phyloP scores from a whole-genome alignment of 2,113 vertebrate species.

The Pipa parva region DNA sequence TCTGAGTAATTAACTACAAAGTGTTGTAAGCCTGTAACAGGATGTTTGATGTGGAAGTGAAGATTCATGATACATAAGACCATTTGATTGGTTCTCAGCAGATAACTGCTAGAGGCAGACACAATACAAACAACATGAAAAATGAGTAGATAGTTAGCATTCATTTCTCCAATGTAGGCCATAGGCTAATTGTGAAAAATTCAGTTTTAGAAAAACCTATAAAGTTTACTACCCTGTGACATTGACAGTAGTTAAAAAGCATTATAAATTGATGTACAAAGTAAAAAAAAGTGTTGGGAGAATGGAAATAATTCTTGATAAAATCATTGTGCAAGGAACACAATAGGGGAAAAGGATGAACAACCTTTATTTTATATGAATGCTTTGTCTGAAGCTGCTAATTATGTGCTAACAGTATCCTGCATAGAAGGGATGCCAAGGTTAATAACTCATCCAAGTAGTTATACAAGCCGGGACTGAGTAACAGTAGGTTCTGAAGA shows the following conservation, averaged over 20 bases:
- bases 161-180: constrained; percentile 1
- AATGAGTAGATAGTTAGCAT: constrained; percentile 4
- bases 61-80: constrained; percentile 3
- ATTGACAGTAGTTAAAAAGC: too few relatives aligned
- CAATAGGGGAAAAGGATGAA: background rate
- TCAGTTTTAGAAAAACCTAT: too few relatives aligned
- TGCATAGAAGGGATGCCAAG: background rate
- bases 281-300: too few relatives aligned
- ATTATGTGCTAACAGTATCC: background rate
- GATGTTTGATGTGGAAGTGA: constrained; percentile 5
- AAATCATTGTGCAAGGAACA: background rate
- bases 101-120: constrained; percentile 17
- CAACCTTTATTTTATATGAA: background rate
- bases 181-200: constrained; percentile 5
- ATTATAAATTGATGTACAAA: too few relatives aligned
- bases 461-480: background rate
- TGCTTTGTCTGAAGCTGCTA: background rate
- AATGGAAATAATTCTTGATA: too few relatives aligned
- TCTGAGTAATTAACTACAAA: too few relatives aligned
- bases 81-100: background rate
- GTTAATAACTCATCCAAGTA: background rate
- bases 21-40: constrained; percentile 10
- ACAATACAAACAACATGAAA: constrained; percentile 9
- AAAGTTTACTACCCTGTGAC: too few relatives aligned
- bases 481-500: background rate